phyloP scores from a whole-genome alignment of 2,888 invertebrate genomes.

The Julus scandinavius region DNA sequence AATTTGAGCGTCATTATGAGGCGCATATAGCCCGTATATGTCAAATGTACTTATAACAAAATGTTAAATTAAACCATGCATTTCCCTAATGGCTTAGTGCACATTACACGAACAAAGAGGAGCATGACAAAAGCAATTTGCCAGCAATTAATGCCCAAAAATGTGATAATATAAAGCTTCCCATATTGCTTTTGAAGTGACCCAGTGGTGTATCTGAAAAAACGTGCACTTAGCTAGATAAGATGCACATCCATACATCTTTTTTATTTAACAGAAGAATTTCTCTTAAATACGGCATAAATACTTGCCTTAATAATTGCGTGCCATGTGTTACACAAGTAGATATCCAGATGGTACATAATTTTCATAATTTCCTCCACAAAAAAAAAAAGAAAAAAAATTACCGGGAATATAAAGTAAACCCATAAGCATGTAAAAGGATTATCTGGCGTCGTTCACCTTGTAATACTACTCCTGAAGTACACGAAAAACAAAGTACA shows the following conservation, averaged over 20 bases:
- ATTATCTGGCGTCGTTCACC: constrained; percentile 25
- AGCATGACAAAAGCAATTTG: constrained; percentile 22
- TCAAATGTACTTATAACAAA: background rate
- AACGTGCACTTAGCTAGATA: background rate
- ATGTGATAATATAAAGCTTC: background rate
- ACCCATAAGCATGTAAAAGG: background rate
- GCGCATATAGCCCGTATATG: background rate
- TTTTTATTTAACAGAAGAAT: background rate
- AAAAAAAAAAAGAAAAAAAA: background rate
- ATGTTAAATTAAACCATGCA: background rate
- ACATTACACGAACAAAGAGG: background rate
- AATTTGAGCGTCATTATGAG: background rate
- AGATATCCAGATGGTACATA: background rate
- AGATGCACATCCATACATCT: background rate
- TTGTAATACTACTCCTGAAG: background rate
- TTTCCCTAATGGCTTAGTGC: background rate
- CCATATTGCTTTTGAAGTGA: constrained; percentile 22
- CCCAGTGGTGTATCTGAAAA: background rate
- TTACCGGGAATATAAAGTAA: background rate
- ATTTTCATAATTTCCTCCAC: background rate
- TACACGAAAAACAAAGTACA: background rate
- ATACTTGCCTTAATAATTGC: background rate
- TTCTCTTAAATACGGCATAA: background rate
- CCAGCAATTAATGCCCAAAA: constrained; percentile 41
- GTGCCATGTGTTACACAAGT: background rate